Percentiles rank a stretch among this genome's conserved stretches.
phyloP scores from a whole-genome alignment of 2,888 invertebrate genomes.

The Meiosimyza platycephala region DNA sequence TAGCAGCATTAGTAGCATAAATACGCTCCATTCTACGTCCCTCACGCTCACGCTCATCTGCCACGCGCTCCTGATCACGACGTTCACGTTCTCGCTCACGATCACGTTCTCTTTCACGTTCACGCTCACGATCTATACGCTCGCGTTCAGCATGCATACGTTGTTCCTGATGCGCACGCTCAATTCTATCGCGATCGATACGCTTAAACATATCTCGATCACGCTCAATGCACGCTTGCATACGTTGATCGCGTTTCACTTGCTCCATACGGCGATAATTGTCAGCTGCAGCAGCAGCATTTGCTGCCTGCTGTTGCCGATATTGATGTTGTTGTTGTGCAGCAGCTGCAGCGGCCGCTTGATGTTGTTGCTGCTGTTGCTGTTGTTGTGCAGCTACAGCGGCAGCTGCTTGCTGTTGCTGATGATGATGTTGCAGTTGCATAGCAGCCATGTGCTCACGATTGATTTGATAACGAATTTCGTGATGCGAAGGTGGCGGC shows the following conservation, averaged over 20 bases:
- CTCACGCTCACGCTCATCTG: constrained; percentile 60
- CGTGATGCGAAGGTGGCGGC: constrained; percentile 61
- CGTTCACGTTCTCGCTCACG: constrained; percentile 55
- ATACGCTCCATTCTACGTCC: constrained; percentile 60
- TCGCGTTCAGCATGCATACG: constrained; percentile 59
- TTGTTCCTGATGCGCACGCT: constrained; percentile 58
- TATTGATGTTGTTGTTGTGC: constrained; percentile 52
- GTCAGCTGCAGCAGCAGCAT: constrained; percentile 50
- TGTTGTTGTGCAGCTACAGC: constrained; percentile 59
- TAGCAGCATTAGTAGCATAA: constrained; percentile 52
- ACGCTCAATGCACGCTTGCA: constrained; percentile 56
- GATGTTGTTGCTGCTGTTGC: constrained; percentile 65
- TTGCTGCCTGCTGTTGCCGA: constrained; percentile 55
- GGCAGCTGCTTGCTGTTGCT: constrained; percentile 57
- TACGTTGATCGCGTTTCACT: constrained; percentile 57
- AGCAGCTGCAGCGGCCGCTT: constrained; percentile 53
- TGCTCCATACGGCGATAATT: constrained; percentile 58
- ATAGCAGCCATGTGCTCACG: constrained; percentile 67
- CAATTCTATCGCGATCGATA: constrained; percentile 59
- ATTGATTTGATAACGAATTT: constrained; percentile 69
- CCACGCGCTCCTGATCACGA: constrained; percentile 58
- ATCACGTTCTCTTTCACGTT: constrained; percentile 56
- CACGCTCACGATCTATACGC: constrained; percentile 56
- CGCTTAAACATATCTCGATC: constrained; percentile 62
- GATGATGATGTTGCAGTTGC: constrained; percentile 67